Percentiles rank a stretch among this genome's conserved stretches.
Conservation (phyloP, 92 coral and sea anemone genomes). For the Pocillopora grandis region DNA sequence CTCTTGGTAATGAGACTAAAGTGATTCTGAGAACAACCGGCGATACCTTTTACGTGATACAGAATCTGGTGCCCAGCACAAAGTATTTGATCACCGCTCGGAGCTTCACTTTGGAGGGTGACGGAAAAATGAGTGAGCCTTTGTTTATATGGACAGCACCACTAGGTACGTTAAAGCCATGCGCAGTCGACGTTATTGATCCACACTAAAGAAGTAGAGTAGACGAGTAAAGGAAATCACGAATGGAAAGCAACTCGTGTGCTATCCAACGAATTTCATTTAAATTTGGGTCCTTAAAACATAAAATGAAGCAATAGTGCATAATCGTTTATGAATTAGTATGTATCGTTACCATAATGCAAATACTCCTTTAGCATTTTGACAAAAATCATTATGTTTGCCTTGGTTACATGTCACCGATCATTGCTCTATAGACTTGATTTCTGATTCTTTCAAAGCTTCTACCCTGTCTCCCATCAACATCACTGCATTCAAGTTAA, state of each 20-base stretch:
- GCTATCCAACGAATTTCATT: no score
- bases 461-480: constrained; percentile 3
- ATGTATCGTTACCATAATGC: no score
- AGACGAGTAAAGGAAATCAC: no score
- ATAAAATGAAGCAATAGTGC: no score
- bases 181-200: no score
- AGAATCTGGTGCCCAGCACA: constrained; percentile 18
- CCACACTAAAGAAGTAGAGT: no score
- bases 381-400: neutral
- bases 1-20: constrained; percentile 15
- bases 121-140: constrained; percentile 23
- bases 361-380: no score
- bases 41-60: constrained; percentile 27
- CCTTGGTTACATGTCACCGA: no score
- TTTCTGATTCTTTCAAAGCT: constrained; percentile 5
- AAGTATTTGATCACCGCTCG: constrained; percentile 24
- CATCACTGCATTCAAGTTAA: constrained; percentile 44
- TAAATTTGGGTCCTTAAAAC: no score
- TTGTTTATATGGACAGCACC: constrained; percentile 30
- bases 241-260: no score
- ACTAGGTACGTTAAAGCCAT: neutral
- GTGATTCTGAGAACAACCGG: constrained; percentile 8
- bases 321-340: no score
- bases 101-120: constrained; percentile 35
- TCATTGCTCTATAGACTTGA: neutral